phyloP scores from a whole-genome alignment of 2,888 invertebrate genomes.

The Mythimna lalbum region DNA sequence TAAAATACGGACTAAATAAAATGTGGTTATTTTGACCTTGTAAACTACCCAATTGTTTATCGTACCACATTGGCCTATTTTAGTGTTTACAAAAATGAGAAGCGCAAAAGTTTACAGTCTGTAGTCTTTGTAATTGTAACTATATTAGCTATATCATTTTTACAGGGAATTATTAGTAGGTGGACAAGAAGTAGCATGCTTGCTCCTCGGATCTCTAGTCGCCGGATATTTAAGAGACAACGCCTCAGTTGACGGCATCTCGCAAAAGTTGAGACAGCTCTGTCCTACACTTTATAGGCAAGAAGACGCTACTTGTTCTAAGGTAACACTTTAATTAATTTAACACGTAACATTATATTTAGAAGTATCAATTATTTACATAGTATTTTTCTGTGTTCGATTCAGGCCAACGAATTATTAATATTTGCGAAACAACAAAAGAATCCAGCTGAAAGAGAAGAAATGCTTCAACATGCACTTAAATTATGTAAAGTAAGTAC shows the following conservation, averaged over 20 bases:
- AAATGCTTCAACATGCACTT: conserved; percentile 94
- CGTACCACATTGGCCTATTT: neutral
- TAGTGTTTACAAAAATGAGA: neutral
- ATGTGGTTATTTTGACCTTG: too few relatives aligned
- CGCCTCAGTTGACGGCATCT: conserved; percentile 98
- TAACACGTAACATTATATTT: neutral
- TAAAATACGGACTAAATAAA: too few relatives aligned
- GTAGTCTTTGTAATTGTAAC: neutral
- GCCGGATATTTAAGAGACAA: conserved; percentile 98
- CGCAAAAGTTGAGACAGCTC: conserved; percentile 95
- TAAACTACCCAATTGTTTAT: too few relatives aligned
- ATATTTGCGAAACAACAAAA: conserved; percentile 94
- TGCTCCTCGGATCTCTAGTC: conserved; percentile 96
- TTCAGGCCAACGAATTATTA: conserved; percentile 96
- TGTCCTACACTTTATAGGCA: conserved; percentile 98
- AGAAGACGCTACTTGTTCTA: conserved; percentile 99
- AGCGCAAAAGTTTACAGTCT: neutral
- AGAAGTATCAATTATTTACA: neutral
- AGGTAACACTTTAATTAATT: conserved; percentile 89
- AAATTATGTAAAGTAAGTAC: conserved; percentile 94
- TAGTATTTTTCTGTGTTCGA: conserved; percentile 48
- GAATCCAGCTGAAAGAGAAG: conserved; percentile 94
- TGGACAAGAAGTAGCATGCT: conserved; percentile 92
- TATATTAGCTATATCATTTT: conserved; percentile 75
- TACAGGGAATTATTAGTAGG: conserved; percentile 94